Conservation (phyloP, 2,888 invertebrate species). For the Idaea dimidiata region DNA sequence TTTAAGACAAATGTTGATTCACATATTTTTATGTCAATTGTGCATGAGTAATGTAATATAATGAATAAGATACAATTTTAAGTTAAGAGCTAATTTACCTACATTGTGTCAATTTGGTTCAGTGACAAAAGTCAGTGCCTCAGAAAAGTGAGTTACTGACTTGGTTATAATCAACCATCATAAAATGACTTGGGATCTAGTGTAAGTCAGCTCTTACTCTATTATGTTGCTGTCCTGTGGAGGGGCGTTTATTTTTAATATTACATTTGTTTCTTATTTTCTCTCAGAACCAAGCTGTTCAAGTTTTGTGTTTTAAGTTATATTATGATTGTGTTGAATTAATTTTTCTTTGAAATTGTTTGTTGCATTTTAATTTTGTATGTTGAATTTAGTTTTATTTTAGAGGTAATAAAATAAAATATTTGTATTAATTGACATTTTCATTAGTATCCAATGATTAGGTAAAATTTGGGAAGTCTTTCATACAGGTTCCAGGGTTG, state of each 20-base stretch:
- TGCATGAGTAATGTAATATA: too few relatives aligned
- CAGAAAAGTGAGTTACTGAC: too few relatives aligned
- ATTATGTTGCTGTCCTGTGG: neutral
- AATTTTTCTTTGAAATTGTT: slow-evolving; percentile 20
- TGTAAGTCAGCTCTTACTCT: neutral
- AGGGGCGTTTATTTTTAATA: neutral
- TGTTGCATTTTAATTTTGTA: slow-evolving; percentile 18
- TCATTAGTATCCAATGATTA: slow-evolving; percentile 38
- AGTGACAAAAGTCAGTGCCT: too few relatives aligned
- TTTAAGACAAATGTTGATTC: neutral
- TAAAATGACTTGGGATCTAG: too few relatives aligned
- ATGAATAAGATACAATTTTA: too few relatives aligned
- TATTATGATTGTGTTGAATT: slow-evolving; percentile 9
- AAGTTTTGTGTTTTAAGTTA: slow-evolving; percentile 30
- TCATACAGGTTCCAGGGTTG: slow-evolving; percentile 61
- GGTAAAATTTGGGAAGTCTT: slow-evolving; percentile 51
- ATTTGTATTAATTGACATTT: slow-evolving; percentile 36
- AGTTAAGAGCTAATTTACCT: too few relatives aligned
- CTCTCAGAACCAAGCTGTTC: neutral
- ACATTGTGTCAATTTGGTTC: too few relatives aligned
- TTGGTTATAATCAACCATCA: too few relatives aligned
- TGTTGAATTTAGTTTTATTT: slow-evolving; percentile 11
- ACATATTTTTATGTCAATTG: too few relatives aligned
- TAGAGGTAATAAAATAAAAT: slow-evolving; percentile 31
- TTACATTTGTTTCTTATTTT: neutral